Evolutionary conservation across 2,888 invertebrate species (phyloP).

Genomic region (Eupithecia subfuscata): DNA sequence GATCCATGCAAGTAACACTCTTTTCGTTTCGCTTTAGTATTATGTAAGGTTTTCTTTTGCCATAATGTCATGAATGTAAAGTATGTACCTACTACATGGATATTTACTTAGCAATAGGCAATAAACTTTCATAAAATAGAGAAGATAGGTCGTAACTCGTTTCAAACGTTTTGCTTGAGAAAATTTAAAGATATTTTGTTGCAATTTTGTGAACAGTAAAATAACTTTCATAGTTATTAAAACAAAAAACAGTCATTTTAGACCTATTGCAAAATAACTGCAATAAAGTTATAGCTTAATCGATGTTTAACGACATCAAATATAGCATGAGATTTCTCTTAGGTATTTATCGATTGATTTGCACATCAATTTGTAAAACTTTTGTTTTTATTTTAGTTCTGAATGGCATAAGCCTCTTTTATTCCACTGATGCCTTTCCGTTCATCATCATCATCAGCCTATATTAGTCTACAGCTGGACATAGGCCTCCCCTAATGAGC

Average conservation of each 20-base stretch:
- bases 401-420: neutral
- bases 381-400: neutral
- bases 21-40: neutral
- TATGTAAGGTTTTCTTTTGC: neutral
- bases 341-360: neutral
- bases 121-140: conserved; percentile 1
- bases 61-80: neutral
- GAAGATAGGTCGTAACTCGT: neutral
- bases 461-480: too few relatives aligned
- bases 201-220: neutral
- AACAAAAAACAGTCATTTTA: neutral
- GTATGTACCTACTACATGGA: neutral
- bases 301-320: neutral
- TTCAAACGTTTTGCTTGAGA: neutral
- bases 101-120: neutral
- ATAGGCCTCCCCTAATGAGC: too few relatives aligned
- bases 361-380: neutral
- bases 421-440: neutral
- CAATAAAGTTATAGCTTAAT: neutral
- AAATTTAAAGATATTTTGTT: neutral
- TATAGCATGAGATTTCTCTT: neutral
- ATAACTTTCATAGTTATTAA: neutral
- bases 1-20: neutral
- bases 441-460: too few relatives aligned
- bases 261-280: conserved; percentile 7